These are phyloP conservation scores for Thaumetopoea pityocampa DNA, from an alignment of 1,140 invertebrate genomes.

Conservation along the genomic window DNA sequence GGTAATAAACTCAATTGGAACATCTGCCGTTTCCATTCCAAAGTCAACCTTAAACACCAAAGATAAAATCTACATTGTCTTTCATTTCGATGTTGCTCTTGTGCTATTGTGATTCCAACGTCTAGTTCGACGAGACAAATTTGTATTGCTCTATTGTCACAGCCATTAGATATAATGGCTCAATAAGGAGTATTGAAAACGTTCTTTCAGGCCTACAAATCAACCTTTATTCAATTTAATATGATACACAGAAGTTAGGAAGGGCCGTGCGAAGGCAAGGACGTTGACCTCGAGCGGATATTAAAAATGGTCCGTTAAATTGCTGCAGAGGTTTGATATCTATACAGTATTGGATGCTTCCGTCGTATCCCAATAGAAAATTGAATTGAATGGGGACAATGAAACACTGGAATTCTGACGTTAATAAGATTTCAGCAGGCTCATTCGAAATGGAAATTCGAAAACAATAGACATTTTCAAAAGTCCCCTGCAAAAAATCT, in stretches of 20 bases:
- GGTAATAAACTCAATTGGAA: conserved; percentile 63
- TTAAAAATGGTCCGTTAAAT: conserved; percentile 66
- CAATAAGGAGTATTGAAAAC: conserved; percentile 70
- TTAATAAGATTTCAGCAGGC: conserved; percentile 46
- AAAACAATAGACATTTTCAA: conserved; percentile 38
- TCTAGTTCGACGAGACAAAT: conserved; percentile 55
- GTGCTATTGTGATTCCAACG: conserved; percentile 16
- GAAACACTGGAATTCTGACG: conserved; percentile 34
- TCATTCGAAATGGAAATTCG: conserved; percentile 39
- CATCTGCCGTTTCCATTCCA: conserved; percentile 25
- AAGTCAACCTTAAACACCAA: conserved; percentile 37
- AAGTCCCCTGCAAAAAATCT: conserved; percentile 32
- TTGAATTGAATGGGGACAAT: conserved; percentile 29
- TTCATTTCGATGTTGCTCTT: conserved; percentile 23
- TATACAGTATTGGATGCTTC: conserved; percentile 53
- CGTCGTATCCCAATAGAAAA: conserved; percentile 37
- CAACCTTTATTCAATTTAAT: conserved; percentile 64
- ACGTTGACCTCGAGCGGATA: conserved; percentile 62
- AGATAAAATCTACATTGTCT: conserved; percentile 49
- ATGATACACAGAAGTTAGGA: conserved; percentile 34
- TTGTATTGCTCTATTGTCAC: conserved; percentile 68
- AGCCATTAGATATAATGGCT: conserved; percentile 65
- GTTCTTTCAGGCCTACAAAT: conserved; percentile 62
- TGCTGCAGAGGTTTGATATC: conserved; percentile 58
- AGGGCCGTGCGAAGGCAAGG: conserved; percentile 57